Evolutionary conservation across 2,113 vertebrate species (phyloP), one percentile per base, ranked within the genome.

Genomic region (Microtus oregoni): DNA sequence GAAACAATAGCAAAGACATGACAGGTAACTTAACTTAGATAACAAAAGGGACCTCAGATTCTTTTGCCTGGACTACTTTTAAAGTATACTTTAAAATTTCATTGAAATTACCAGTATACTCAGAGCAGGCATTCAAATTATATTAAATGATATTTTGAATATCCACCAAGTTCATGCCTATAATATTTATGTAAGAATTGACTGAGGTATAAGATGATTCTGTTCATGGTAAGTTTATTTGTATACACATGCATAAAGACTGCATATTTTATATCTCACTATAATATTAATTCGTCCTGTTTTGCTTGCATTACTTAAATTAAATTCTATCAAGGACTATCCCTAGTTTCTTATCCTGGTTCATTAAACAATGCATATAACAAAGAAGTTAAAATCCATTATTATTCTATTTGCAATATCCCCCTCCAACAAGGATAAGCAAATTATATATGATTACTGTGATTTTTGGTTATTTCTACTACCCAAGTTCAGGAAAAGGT

Each of bases 131-230:
- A 83, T 95, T 88, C 61, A 93, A 81, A 83, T 86, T 28, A 22
- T 52, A 94, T 89, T 92, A 91, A 86, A 89, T 78, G n/a, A 38
- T 38, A 93, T 82, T 91, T 96, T 47, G 50, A 93, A 92, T 14
- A 94, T 90, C 24, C 6, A 22, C 76, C 19, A 94, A 88, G 44
- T 58, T 20, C 17, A 73, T 17, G 14, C 20, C 38, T n/a, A 19
- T 91, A n/a, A 41, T 87, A 91, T 93, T 92, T 93, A 77, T 78
- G 3, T 47, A 94, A 86, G 17, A 41, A 14, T 78, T 89, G 47
- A 15, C 63, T 73, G 58, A 94, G 17, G 65, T 2, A 88, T 61
- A 79, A 88, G 83, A 89, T 91, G 22, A 10, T 26, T 47, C 11
- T 19, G 17, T 26, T 8, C 13, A 38, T 70, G 12, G 22, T 76